These are phyloP conservation scores for Tetragonula carbonaria DNA, from an alignment of 2,888 invertebrate species.

Conservation along the genomic window DNA sequence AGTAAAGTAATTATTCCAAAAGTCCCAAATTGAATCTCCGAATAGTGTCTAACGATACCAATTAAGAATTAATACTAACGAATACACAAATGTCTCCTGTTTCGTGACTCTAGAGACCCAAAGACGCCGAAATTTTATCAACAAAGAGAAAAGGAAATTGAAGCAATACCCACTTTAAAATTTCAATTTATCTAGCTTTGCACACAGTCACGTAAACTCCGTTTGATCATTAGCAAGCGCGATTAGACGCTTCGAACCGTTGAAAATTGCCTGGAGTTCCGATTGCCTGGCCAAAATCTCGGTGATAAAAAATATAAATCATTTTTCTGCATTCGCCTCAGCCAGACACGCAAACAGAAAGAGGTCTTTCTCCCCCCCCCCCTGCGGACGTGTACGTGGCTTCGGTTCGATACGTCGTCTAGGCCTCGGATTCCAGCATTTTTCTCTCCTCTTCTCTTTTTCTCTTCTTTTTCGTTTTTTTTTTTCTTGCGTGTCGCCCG, in stretches of 20 bases:
- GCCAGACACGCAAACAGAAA: constrained; percentile 13
- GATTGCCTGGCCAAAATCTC: constrained; percentile 36
- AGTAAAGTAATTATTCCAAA: no score
- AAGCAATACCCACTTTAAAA: not conserved
- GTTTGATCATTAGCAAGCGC: not conserved
- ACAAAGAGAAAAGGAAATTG: not conserved
- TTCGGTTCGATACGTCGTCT: constrained; percentile 19
- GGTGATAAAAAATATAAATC: constrained; percentile 5
- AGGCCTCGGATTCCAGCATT: constrained; percentile 1
- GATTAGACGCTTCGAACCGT: constrained; percentile 19
- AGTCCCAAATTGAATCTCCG: no score
- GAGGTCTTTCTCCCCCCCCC: not conserved
- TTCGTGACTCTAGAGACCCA: not conserved
- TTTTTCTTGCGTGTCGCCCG: constrained; percentile 13
- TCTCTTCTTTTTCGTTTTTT: not conserved
- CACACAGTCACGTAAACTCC: not conserved
- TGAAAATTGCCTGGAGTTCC: constrained; percentile 26
- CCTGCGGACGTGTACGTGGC: not conserved
- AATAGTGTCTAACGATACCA: no score
- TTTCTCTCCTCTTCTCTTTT: not conserved
- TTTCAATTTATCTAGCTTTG: not conserved
- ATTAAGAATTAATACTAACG: not conserved
- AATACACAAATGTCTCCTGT: not conserved
- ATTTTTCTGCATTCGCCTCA: constrained; percentile 11
- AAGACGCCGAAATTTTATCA: no score